These are phyloP conservation scores for Acanthacorydalis orientalis DNA, from an alignment of 2,888 invertebrate genomes.

Conservation along the genomic window DNA sequence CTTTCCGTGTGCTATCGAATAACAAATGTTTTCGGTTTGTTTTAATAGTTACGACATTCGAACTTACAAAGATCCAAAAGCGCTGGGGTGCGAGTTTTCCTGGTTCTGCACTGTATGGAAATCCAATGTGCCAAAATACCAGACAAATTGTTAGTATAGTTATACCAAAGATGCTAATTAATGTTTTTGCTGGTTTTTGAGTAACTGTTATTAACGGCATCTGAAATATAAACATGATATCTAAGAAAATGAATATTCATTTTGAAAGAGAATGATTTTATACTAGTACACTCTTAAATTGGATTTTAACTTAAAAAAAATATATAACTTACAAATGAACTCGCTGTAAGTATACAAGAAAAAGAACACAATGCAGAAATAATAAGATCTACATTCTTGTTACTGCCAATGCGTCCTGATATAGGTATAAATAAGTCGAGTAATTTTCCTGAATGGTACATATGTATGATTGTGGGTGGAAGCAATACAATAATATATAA, in stretches of 20 bases:
- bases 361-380: neutral
- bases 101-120: neutral
- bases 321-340: constrained; percentile 1
- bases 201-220: neutral
- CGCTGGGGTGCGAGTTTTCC: neutral
- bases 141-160: neutral
- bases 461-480: neutral
- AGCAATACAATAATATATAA: neutral
- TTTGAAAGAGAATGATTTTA: no score
- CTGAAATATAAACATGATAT: neutral
- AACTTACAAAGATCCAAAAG: constrained; percentile 1
- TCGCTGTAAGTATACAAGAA: neutral
- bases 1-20: constrained; percentile 8
- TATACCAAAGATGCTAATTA: neutral
- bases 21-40: neutral
- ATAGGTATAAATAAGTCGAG: neutral
- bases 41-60: neutral
- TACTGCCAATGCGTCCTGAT: constrained; percentile 2
- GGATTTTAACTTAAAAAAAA: no score
- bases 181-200: neutral
- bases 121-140: neutral
- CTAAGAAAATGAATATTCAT: neutral
- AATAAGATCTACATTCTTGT: neutral
- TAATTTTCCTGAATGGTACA: neutral
- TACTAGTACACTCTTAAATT: no score